Evolutionary conservation across 2,888 invertebrate genomes (phyloP).

Genomic region (Exephanes ischioxanthus): DNA sequence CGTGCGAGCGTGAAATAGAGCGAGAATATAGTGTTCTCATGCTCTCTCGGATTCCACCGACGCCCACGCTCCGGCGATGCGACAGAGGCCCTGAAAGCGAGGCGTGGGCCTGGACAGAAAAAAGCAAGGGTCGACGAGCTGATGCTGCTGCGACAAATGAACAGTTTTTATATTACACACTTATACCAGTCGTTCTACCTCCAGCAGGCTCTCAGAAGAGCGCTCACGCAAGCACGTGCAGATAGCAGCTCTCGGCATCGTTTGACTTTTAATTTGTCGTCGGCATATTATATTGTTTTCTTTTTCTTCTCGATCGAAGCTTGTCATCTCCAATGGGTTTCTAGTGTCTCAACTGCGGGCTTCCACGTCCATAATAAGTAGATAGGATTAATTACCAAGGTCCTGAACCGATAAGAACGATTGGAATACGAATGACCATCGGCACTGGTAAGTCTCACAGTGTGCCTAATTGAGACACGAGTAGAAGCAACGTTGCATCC

Average conservation of each 20-base stretch:
- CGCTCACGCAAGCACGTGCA: constrained; percentile 50
- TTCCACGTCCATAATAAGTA: not conserved
- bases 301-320: constrained; percentile 19
- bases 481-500: constrained; percentile 5
- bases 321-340: not conserved
- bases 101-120: constrained; percentile 50
- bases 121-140: constrained; percentile 50
- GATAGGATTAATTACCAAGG: constrained; percentile 17
- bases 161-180: constrained; percentile 48
- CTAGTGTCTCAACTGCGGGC: not conserved
- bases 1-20: constrained; percentile 63
- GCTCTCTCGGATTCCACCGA: constrained; percentile 51
- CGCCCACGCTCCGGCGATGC: constrained; percentile 57
- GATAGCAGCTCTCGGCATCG: constrained; percentile 56
- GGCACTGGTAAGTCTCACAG: not conserved
- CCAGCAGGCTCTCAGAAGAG: constrained; percentile 27
- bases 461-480: constrained; percentile 53
- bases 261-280: constrained; percentile 62
- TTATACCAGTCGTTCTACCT: constrained; percentile 36
- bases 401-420: constrained; percentile 5
- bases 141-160: constrained; percentile 60
- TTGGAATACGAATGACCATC: constrained; percentile 50
- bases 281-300: constrained; percentile 23
- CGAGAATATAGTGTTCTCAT: constrained; percentile 47
- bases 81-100: constrained; percentile 56